Base-by-base conservation (phyloP, 1,140 invertebrate genomes). In the Cotesia typhae region DNA sequence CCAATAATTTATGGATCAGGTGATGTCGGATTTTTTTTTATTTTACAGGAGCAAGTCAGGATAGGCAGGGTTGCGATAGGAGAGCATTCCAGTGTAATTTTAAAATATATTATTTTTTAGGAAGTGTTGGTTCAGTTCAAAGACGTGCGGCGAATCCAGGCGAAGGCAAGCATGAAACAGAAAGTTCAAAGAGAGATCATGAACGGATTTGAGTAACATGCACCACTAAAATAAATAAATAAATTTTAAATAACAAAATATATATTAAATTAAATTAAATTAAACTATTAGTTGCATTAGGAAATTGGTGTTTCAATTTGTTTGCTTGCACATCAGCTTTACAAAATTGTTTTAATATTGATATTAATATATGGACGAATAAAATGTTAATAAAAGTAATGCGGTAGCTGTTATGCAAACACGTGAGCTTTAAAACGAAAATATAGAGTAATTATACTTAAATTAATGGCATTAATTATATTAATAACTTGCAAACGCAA, bases 161-260 rank as follows among this genome's bases (percentile, higher is more conserved):
- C 78, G 80, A 80, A 77, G 82, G 83, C 82, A 87, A 86, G 84
- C 85, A 87, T 87, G 85, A 86, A 87, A 87, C 85, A 86, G 85
- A 86, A 86, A 87, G 78, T 85, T 84, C 63, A 81, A 82, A 85
- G 76, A 85, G 78, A 84, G 74, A 86, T 78, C 84, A 84, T 86
- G 83, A 87, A 86, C 82, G 76, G 81, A 83, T 80, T 76, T 82
- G 79, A 81, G 73, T 77, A 75, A 79, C 80, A 80, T 84, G 82
- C 82, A 82, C 63, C 74, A 71, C 71, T 63, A 72, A 72, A 38
- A 59, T 64, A 70, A 53, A 71, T 53, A 69, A 68, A 12, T 37
- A 60, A 67, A 71, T n/a, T 37, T 17, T 68, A 59, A 66, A 36
- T 20, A 47, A 71, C 17, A 78, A 70, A 28, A 28, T 28, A 76